phyloP scores from a whole-genome alignment of 2,888 invertebrate species.

The Caradrina clavipalpis region DNA sequence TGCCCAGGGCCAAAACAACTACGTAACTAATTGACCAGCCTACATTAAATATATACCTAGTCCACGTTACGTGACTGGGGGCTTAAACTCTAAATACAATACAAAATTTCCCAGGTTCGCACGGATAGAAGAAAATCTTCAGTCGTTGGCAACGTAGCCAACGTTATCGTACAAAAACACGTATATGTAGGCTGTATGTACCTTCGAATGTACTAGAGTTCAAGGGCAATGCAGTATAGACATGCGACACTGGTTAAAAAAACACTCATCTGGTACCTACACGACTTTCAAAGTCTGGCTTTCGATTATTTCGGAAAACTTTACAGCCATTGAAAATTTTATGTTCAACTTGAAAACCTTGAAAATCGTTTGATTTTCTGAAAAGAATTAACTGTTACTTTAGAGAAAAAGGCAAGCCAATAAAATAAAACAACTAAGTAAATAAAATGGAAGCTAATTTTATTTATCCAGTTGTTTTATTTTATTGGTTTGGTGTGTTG shows the following conservation, averaged over 20 bases:
- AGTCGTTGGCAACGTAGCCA: constrained; percentile 28
- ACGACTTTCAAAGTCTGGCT: neutral
- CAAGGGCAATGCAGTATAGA: constrained; percentile 63
- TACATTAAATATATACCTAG: constrained; percentile 16
- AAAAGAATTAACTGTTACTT: neutral
- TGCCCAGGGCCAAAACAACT: constrained; percentile 13
- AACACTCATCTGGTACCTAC: constrained; percentile 8
- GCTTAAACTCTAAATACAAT: constrained; percentile 32
- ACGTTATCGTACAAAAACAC: constrained; percentile 24
- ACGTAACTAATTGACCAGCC: constrained; percentile 30
- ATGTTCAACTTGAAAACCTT: neutral
- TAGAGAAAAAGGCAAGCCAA: constrained; percentile 1
- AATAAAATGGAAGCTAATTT: constrained; percentile 17
- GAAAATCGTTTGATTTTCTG: constrained; percentile 29
- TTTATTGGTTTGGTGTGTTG: constrained; percentile 23
- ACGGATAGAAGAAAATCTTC: constrained; percentile 26
- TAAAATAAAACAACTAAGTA: no score
- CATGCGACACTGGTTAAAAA: constrained; percentile 50
- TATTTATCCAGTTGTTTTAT: constrained; percentile 34
- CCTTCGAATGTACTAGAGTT: constrained; percentile 43
- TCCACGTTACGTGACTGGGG: constrained; percentile 36
- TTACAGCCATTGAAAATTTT: constrained; percentile 7
- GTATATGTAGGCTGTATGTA: constrained; percentile 22
- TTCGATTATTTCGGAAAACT: constrained; percentile 3
- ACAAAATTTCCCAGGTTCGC: constrained; percentile 16